These are phyloP conservation scores for Apamea epomidion DNA, from an alignment of 2,888 invertebrate genomes.

Conservation along the genomic window DNA sequence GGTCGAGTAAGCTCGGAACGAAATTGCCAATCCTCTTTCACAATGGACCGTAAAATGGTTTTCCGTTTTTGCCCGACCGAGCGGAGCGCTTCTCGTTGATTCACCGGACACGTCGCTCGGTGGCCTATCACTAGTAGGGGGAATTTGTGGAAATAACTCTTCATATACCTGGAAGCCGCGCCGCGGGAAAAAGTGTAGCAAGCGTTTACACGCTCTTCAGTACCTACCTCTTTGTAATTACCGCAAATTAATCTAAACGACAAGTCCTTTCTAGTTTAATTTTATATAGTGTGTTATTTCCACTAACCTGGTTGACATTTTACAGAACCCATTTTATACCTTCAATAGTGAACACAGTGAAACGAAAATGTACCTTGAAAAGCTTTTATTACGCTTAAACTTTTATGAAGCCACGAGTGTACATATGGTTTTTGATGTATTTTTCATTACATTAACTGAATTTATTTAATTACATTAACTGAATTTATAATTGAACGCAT, in stretches of 20 bases:
- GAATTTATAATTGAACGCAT: slow-evolving; percentile 7
- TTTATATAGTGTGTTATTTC: slow-evolving; percentile 9
- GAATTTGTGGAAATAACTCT: slow-evolving; percentile 87
- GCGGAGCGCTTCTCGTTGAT: slow-evolving; percentile 88
- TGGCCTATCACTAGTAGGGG: slow-evolving; percentile 85
- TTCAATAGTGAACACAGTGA: slow-evolving; percentile 11
- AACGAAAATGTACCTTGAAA: slow-evolving; percentile 28
- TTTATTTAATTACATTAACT: background rate
- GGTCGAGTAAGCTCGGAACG: slow-evolving; percentile 88
- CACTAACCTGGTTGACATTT: slow-evolving; percentile 1
- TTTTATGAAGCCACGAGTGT: slow-evolving; percentile 12
- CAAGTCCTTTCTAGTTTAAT: slow-evolving; percentile 29
- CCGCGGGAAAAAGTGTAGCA: slow-evolving; percentile 44
- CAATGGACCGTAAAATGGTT: slow-evolving; percentile 91
- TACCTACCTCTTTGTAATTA: slow-evolving; percentile 46
- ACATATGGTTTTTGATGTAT: slow-evolving; percentile 33
- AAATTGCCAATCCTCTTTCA: slow-evolving; percentile 90
- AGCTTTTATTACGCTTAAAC: slow-evolving; percentile 36
- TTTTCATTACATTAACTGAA: slow-evolving; percentile 7
- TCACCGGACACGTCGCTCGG: slow-evolving; percentile 88
- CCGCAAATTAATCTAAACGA: slow-evolving; percentile 33
- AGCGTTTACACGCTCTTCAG: slow-evolving; percentile 45
- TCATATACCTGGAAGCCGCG: slow-evolving; percentile 73
- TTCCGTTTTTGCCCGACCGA: slow-evolving; percentile 90
- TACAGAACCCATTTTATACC: slow-evolving; percentile 23